Evolutionary conservation across 1,140 invertebrate genomes (phyloP).

Genomic region (Artemia franciscana): DNA sequence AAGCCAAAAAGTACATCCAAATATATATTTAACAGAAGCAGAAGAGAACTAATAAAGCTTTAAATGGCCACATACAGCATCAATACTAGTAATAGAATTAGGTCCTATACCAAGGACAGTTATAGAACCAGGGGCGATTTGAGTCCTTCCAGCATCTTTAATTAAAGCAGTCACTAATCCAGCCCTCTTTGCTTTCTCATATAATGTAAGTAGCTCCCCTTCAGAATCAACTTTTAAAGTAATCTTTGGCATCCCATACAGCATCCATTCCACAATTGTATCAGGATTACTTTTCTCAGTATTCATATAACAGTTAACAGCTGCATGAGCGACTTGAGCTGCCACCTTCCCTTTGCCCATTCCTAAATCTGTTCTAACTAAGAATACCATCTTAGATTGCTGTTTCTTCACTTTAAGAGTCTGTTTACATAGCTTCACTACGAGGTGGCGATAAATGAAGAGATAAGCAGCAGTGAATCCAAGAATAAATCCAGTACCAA

Average conservation of each 20-base stretch:
- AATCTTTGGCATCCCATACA: slow-evolving; percentile 4
- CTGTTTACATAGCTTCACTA: not conserved
- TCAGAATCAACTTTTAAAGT: slow-evolving; percentile 2
- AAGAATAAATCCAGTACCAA: not conserved
- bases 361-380: slow-evolving; percentile 24
- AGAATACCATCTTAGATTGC: slow-evolving; percentile 28
- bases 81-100: not conserved
- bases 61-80: slow-evolving; percentile 3
- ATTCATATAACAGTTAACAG: slow-evolving; percentile 15
- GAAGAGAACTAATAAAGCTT: slow-evolving; percentile 6
- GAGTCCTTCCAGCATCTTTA: slow-evolving; percentile 6
- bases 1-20: no score
- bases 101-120: slow-evolving; percentile 7
- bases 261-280: slow-evolving; percentile 1
- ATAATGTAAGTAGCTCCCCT: not conserved
- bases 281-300: not conserved
- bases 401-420: slow-evolving; percentile 9
- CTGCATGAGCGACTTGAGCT: slow-evolving; percentile 28
- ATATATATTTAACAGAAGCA: no score
- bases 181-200: not conserved
- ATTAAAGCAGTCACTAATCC: slow-evolving; percentile 1
- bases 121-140: slow-evolving; percentile 1
- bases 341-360: slow-evolving; percentile 29
- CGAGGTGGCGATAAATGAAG: not conserved
- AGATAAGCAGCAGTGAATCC: not conserved